Evolutionary conservation across 2,113 vertebrate species (phyloP).

Genomic region (Takifugu bimaculatus): DNA sequence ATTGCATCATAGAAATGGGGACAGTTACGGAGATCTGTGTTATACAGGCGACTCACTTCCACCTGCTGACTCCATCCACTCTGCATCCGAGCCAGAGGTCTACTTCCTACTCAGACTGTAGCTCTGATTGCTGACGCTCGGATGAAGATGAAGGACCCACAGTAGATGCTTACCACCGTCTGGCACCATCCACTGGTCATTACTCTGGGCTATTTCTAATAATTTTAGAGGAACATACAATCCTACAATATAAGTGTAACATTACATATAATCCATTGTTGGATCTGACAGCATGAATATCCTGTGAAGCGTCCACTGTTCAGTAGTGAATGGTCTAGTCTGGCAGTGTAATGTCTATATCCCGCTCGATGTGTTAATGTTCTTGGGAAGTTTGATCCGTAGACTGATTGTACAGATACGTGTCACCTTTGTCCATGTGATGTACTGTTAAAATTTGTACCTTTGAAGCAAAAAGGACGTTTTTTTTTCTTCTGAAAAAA

Average conservation of each 20-base stretch:
- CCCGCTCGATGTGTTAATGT: conserved; percentile 60
- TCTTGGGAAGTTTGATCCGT: conserved; percentile 50
- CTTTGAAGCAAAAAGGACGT: conserved; percentile 43
- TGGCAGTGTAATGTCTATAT: conserved; percentile 57
- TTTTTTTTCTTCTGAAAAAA: conserved; percentile 26
- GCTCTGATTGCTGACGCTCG: too few species aligned
- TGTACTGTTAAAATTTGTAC: conserved; percentile 52
- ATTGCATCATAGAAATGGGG: too few species aligned
- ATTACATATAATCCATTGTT: conserved; percentile 39
- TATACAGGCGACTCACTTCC: too few species aligned
- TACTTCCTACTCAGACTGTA: too few species aligned
- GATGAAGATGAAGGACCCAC: background rate
- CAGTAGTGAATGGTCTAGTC: conserved; percentile 45
- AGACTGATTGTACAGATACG: conserved; percentile 57
- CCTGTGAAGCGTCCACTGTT: conserved; percentile 49
- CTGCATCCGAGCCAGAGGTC: too few species aligned
- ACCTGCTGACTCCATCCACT: too few species aligned
- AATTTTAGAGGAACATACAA: conserved; percentile 9
- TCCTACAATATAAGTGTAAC: conserved; percentile 36
- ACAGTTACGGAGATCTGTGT: too few species aligned
- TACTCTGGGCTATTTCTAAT: conserved; percentile 30
- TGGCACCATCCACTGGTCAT: conserved; percentile 11
- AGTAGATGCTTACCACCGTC: conserved; percentile 17
- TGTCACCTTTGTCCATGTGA: conserved; percentile 70
- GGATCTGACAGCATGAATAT: conserved; percentile 54